Percentiles rank a stretch among this genome's conserved stretches.
Conservation (phyloP, 2,113 vertebrate genomes). For the Illadopsis cleaveri region DNA sequence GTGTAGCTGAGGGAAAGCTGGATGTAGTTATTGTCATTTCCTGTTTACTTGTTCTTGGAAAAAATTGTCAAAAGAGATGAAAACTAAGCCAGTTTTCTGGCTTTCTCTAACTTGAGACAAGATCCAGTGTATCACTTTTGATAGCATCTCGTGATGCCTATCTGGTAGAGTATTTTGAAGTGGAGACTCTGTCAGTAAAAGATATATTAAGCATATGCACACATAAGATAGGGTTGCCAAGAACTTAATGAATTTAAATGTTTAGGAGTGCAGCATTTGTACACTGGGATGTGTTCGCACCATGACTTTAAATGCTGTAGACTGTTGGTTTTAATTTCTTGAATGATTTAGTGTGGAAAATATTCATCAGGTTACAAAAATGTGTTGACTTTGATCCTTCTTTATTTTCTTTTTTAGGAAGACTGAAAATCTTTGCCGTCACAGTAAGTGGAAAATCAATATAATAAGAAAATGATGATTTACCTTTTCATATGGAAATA, state of each 20-base stretch:
- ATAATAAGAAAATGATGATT: conserved; percentile 57
- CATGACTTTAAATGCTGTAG: background rate
- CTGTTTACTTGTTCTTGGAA: background rate
- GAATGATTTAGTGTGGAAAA: conserved; percentile 14
- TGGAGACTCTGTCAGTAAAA: background rate
- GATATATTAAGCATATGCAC: background rate
- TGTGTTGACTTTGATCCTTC: background rate
- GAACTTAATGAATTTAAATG: conserved; percentile 14
- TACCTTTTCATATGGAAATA: conserved; percentile 56
- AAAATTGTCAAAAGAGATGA: background rate
- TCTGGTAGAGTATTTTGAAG: background rate
- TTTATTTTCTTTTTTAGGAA: background rate
- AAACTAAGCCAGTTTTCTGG: no score
- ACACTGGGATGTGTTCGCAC: background rate
- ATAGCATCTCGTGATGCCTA: background rate
- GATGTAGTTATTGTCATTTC: background rate
- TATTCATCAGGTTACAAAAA: conserved; percentile 13
- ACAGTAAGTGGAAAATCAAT: conserved; percentile 46
- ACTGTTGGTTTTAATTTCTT: conserved; percentile 1
- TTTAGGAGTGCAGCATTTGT: background rate
- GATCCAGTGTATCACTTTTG: background rate
- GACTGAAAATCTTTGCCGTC: conserved; percentile 9
- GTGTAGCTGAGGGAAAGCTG: background rate
- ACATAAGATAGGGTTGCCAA: background rate
- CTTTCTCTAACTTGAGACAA: background rate